Evolutionary conservation across 2,113 vertebrate genomes (phyloP), one percentile per base, ranked within the genome.

Genomic region (Oryzias curvinotus): DNA sequence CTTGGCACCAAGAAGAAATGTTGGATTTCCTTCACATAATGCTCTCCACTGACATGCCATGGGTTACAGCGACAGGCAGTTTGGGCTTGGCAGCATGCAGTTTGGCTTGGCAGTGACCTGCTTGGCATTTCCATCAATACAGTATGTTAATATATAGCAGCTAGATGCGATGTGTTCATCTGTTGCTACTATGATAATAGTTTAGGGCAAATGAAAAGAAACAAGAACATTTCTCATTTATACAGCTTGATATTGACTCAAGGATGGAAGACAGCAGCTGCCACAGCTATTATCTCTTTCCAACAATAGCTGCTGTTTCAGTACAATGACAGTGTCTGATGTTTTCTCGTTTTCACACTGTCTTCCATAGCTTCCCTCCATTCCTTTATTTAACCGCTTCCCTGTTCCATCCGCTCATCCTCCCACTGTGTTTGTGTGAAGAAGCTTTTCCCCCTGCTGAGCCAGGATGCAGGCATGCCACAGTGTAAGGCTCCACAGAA

Each of bases 391-490:
- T 77, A 86, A 57, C 53, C 5, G 1, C 62, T 63, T 23, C 59
- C 55, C 84, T 75, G 81, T 84, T 85, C 78, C 77, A 82, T 86
- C 88, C 75, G 83, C 88, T 87, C 85, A 88, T 90, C 89, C 78
- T 86, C 83, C 83, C 74, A 77, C 86, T 88, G 80, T 83, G 78
- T 83, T 41, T 86, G 78, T 82, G 58, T 84, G 85, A 85, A 82
- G 80, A 81, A 75, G 83, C 80, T 81, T 78, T 73, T 82, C 53
- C 73, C 74, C 89, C 89, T 3, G 82, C 89, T 87, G 87, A 54
- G 88, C 62, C 51, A 55, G 69, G 71, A 74, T 81, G 65, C 78
- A 74, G 52, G 57, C 83, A 80, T 85, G 77, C 85, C 81, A 85
- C 78, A 73, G 83, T 82, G 78, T 82, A 84, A 83, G 67, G 62